Conservation (phyloP, 2,797 vertebrate genomes). For the Anableps anableps region DNA sequence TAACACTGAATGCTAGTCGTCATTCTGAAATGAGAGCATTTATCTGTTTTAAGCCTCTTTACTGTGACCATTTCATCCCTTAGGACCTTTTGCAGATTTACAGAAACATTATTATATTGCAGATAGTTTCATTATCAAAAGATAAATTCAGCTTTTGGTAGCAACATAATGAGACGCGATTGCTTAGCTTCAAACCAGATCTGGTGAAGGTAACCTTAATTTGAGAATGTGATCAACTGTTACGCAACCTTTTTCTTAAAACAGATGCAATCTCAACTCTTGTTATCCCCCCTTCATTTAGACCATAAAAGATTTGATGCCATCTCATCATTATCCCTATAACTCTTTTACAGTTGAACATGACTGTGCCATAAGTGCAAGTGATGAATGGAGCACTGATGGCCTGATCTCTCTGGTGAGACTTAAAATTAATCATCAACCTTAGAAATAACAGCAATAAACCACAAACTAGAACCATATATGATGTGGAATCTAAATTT, state of each 20-base stretch:
- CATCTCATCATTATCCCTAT: background rate
- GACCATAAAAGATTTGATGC: background rate
- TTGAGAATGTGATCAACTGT: background rate
- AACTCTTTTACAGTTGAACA: background rate
- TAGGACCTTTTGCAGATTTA: background rate
- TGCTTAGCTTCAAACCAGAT: background rate
- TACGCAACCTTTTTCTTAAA: background rate
- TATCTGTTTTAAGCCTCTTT: background rate
- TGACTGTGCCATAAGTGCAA: background rate
- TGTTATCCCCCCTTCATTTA: background rate
- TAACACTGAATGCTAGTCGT: background rate
- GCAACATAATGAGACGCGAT: background rate
- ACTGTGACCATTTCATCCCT: background rate
- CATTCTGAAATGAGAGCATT: background rate
- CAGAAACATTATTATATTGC: background rate
- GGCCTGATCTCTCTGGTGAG: background rate
- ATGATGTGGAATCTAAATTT: background rate
- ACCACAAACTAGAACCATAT: background rate
- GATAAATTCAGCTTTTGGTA: background rate
- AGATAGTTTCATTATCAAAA: background rate
- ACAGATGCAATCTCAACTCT: background rate
- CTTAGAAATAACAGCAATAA: slow-evolving; percentile 7
- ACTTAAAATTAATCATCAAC: slow-evolving; percentile 7
- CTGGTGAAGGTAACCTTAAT: background rate
- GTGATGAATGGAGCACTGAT: background rate